These are phyloP conservation scores for Galeopterus variegatus DNA, from an alignment of 2,113 vertebrate genomes.

Conservation along the genomic window DNA sequence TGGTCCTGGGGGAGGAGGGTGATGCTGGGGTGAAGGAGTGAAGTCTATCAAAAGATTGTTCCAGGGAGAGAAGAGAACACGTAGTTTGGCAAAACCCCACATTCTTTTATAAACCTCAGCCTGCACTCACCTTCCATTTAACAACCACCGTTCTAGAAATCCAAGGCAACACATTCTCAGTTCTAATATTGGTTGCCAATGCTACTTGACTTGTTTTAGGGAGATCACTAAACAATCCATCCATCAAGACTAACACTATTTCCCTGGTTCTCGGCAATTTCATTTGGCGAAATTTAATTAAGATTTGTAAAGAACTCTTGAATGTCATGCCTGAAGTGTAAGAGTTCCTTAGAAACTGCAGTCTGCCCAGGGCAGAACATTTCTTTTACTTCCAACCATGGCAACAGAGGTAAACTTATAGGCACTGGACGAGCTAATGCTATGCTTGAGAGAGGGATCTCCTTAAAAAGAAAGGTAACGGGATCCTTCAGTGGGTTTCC, in stretches of 20 bases:
- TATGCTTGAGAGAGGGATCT: constrained; percentile 54
- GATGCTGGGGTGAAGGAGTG: neutral
- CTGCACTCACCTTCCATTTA: neutral
- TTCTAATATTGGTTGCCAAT: neutral
- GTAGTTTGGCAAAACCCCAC: neutral
- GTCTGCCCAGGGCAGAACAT: neutral
- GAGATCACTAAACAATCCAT: constrained; percentile 23
- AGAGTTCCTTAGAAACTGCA: constrained; percentile 6
- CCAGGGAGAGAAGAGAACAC: neutral
- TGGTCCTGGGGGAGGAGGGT: neutral
- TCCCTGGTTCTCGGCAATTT: neutral
- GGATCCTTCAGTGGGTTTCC: constrained; percentile 49
- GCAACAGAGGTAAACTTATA: constrained; percentile 68
- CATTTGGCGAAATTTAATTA: constrained; percentile 25
- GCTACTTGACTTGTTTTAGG: neutral
- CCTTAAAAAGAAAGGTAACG: constrained; percentile 41
- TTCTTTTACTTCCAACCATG: constrained; percentile 35
- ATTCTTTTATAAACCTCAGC: neutral
- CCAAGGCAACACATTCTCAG: neutral
- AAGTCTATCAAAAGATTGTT: neutral
- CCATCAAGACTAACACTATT: neutral
- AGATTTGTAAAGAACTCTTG: neutral
- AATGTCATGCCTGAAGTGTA: constrained; percentile 22
- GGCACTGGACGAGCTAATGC: constrained; percentile 39
- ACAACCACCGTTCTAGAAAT: neutral